A percentile compares a stretch with the other conserved stretches of the same genome.
phyloP scores from a whole-genome alignment of 2,888 invertebrate species.

The Chymomyza procnemis region DNA sequence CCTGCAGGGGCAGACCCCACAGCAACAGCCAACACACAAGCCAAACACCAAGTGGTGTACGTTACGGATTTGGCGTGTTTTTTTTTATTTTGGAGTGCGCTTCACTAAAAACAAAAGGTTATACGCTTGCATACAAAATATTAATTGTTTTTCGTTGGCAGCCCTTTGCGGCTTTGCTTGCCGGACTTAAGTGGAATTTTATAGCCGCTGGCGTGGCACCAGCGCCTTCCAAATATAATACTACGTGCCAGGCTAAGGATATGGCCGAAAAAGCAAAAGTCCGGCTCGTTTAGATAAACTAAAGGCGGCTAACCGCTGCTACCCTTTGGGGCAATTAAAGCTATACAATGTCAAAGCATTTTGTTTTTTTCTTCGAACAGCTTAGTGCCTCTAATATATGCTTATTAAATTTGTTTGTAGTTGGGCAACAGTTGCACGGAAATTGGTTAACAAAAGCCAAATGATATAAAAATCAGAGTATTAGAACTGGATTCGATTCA shows the following conservation, averaged over 20 bases:
- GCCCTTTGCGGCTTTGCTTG: neutral
- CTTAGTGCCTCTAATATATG: conserved; percentile 46
- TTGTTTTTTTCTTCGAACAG: neutral
- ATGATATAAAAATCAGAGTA: no score
- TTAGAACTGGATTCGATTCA: conserved; percentile 59
- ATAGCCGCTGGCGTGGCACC: conserved; percentile 38
- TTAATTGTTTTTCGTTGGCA: conserved; percentile 64
- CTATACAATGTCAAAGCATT: conserved; percentile 29
- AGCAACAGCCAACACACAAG: conserved; percentile 15
- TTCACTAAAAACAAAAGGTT: conserved; percentile 65
- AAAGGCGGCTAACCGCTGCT: conserved; percentile 38
- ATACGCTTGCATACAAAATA: conserved; percentile 64
- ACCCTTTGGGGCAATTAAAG: conserved; percentile 40
- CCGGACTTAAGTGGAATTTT: conserved; percentile 63
- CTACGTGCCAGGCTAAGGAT: conserved; percentile 40
- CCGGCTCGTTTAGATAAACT: conserved; percentile 54
- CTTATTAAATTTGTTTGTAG: conserved; percentile 65
- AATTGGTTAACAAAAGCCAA: conserved; percentile 38
- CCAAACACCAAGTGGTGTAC: conserved; percentile 7
- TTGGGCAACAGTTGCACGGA: conserved; percentile 28
- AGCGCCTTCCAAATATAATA: conserved; percentile 4
- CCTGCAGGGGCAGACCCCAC: conserved; percentile 58
- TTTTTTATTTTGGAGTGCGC: conserved; percentile 19
- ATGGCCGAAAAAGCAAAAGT: neutral
- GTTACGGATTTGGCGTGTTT: conserved; percentile 34